phyloP scores from a whole-genome alignment of 2,888 invertebrate species.

The Resseliella maxima region DNA sequence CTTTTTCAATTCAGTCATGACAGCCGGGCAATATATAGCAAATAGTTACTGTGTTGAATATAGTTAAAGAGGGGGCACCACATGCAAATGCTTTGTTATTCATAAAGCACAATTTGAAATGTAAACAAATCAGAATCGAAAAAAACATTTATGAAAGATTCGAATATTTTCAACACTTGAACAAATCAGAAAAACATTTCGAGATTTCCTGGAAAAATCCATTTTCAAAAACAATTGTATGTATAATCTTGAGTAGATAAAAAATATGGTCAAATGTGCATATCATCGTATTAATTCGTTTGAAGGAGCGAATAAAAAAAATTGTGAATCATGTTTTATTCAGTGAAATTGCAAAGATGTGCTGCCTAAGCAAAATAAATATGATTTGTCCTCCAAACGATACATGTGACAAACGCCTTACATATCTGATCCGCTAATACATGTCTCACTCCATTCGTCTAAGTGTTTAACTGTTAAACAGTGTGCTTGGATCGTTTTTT shows the following conservation, averaged over 20 bases:
- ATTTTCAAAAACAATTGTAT: too few species aligned
- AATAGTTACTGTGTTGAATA: conserved; percentile 21
- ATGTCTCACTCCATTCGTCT: not conserved
- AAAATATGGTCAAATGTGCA: too few species aligned
- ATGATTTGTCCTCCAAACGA: not conserved
- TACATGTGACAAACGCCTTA: too few species aligned
- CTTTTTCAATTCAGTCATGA: not conserved
- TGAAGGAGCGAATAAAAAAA: too few species aligned
- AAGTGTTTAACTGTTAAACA: not conserved
- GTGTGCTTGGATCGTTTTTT: not conserved
- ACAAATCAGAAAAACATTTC: too few species aligned
- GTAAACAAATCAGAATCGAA: not conserved
- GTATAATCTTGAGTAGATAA: too few species aligned
- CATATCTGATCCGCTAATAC: not conserved
- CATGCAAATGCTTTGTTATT: not conserved
- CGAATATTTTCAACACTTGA: too few species aligned
- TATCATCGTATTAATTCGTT: too few species aligned
- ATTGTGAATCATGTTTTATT: too few species aligned
- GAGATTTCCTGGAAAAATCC: too few species aligned
- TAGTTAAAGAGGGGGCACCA: not conserved
- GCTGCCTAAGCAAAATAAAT: not conserved
- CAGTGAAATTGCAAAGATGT: not conserved
- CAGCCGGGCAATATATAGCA: not conserved
- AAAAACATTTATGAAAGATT: too few species aligned
- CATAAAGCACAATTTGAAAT: not conserved